Base-by-base conservation (phyloP, 2,113 vertebrate genomes). In the Oreochromis niloticus region DNA sequence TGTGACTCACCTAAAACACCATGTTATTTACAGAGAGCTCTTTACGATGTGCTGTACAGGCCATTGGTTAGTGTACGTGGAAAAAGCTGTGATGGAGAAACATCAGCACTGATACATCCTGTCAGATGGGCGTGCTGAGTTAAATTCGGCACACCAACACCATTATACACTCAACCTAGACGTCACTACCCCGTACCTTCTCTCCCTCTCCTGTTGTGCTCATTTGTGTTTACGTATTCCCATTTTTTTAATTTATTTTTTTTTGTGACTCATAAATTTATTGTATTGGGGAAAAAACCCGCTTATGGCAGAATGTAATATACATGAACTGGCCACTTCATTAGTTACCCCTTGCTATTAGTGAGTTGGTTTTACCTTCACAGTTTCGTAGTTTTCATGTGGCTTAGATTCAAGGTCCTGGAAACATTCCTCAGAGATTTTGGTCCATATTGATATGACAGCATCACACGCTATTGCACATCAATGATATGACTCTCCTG, bases 41-140 rank as follows among this genome's bases (percentile, higher is more conserved):
- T 52, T 78, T 52, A 78, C 10, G 3, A 34, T 52, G 3, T 1
- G 11, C 46, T 50, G 27, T 78, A 50, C 43, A 78, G 43, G 27
- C 2, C 71, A 50, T 12, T 78, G 46, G 27, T 52, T 82, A 59
- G 54, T 30, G 79, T 43, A 41, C 1, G 17, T 81, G 24, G 22
- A 27, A 61, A 43, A 32, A 5, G 50, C 82, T 48, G 32, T 52
- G 86, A 78, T 63, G 27, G 86, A 80, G 75, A 85, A 66, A 61
- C 32, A 52, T 83, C 56, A 32, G 4, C 41, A 80, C 79, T 27
- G 48, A 56, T 59, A 17, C 87, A 86, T 88, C 54, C 61, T 85
- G 61, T 88, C 85, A 89, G 68, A 86, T 88, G 89, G 87, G 36
- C 84, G 34, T 81, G 87, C 89, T 81, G 87, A 59, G 87, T 78